Base-by-base conservation (phyloP, 2,113 vertebrate species). In the Oncorhynchus kisutch region DNA sequence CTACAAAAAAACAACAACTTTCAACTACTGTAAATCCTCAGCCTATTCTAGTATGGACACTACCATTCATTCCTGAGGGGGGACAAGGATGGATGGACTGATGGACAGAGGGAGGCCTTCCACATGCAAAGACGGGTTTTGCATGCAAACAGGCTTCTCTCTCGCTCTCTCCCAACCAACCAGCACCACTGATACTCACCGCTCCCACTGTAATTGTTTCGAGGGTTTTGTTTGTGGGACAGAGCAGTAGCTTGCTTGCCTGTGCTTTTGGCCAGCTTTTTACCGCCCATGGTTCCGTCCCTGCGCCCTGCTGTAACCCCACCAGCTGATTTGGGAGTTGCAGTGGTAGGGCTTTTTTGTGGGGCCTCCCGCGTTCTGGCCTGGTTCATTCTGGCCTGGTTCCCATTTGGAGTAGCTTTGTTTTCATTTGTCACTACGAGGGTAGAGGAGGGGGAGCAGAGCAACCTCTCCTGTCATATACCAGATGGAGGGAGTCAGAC, bases 191-290 rank as follows among this genome's bases (percentile, higher is more conserved):
- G 54, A 68, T 81, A 94, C 94, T 94, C 92, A 94, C 93, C 94
- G 14, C 70, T 87, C 75, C 81, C 89, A 4, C 91, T 92, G 83
- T 91, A 90, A 88, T 84, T 76, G 86, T 67, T 92, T 88, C 94
- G 94, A 49, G 93, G 86, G 82, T 94, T 85, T 91, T 94, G 91
- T 94, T 97, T 99, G 88, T 94, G 89, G 1, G 95, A 95, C 54
- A 91, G 92, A 84, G 90, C 71, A 72, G 95, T 84, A 87, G 87
- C 93, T 94, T 94, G 95, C 91, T 96, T 98, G 92, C 87, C 92
- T 86, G 94, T 81, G 87, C 90, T 86, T 94, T 95, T 97, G 88
- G 90, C 80, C 76, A 89, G 83, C 93, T 96, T 97, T 96, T 97
- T 98, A 93, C 86, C 88, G 89, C 87, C 92, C 49, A 93, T 72